phyloP scores from a whole-genome alignment of 2,797 vertebrate genomes.

The Odontamblyopus lacepedii region DNA sequence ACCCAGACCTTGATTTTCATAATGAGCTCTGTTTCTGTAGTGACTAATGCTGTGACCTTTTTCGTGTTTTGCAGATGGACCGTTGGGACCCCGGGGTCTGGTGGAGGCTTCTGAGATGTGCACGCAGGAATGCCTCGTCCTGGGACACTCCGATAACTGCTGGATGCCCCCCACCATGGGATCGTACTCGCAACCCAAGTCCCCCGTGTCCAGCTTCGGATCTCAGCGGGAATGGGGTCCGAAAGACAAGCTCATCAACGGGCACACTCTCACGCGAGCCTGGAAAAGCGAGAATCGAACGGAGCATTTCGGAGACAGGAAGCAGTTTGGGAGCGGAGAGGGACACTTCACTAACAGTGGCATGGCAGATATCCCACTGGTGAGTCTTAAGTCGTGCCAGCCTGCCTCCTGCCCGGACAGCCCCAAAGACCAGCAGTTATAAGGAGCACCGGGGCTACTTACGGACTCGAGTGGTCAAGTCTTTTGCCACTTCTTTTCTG shows the following conservation, averaged over 20 bases:
- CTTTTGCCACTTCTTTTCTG: constrained; percentile 29
- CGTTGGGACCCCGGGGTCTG: constrained; percentile 92
- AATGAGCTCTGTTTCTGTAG: background rate
- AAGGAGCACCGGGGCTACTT: constrained; percentile 71
- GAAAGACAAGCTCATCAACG: constrained; percentile 98
- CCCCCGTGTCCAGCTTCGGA: constrained; percentile 90
- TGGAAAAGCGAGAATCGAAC: constrained; percentile 94
- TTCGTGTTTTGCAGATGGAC: constrained; percentile 81
- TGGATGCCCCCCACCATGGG: constrained; percentile 97
- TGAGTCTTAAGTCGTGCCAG: constrained; percentile 96
- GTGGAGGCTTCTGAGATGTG: constrained; percentile 99
- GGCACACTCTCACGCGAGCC: constrained; percentile 94
- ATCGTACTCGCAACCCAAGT: constrained; percentile 93
- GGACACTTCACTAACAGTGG: constrained; percentile 90
- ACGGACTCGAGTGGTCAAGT: constrained; percentile 46
- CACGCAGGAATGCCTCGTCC: constrained; percentile 96
- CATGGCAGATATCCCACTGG: constrained; percentile 95
- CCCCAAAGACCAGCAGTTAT: constrained; percentile 98
- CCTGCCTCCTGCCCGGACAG: constrained; percentile 87
- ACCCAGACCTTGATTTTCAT: background rate
- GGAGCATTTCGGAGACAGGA: constrained; percentile 94
- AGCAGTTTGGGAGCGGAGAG: constrained; percentile 90
- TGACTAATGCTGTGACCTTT: constrained; percentile 19
- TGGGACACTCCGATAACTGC: constrained; percentile 99
- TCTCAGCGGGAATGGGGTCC: constrained; percentile 93